phyloP scores from a whole-genome alignment of 2,888 invertebrate species.

The Campoletis raptor region DNA sequence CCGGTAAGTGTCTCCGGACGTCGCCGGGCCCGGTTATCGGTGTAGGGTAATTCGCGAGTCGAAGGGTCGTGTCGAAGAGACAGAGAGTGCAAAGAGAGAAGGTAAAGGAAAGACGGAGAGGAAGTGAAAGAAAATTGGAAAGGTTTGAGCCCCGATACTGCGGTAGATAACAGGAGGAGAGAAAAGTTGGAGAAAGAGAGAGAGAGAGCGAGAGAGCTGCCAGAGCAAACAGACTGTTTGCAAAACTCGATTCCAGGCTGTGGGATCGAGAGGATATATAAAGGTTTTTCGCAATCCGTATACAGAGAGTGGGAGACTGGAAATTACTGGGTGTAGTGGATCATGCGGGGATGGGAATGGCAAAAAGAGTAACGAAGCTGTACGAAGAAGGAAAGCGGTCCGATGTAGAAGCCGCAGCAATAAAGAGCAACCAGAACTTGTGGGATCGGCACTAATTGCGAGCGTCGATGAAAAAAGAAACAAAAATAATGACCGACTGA shows the following conservation, averaged over 20 bases:
- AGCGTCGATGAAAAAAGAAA: slow-evolving; percentile 52
- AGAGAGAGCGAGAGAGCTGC: slow-evolving; percentile 23
- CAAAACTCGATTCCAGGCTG: slow-evolving; percentile 67
- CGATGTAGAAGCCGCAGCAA: slow-evolving; percentile 45
- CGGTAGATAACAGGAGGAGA: slow-evolving; percentile 32
- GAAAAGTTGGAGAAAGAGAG: slow-evolving; percentile 12
- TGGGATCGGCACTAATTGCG: slow-evolving; percentile 67
- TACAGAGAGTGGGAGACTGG: slow-evolving; percentile 32
- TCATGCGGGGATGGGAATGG: slow-evolving; percentile 36
- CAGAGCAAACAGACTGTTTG: slow-evolving; percentile 66
- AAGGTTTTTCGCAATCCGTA: slow-evolving; percentile 31
- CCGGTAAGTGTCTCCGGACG: slow-evolving; percentile 61
- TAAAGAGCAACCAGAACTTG: slow-evolving; percentile 60
- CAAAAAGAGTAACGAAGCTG: not conserved
- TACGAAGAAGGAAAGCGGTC: slow-evolving; percentile 18
- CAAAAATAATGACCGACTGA: slow-evolving; percentile 47
- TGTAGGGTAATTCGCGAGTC: slow-evolving; percentile 53
- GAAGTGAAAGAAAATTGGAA: slow-evolving; percentile 68
- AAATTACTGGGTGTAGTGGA: slow-evolving; percentile 65
- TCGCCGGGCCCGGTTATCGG: slow-evolving; percentile 22
- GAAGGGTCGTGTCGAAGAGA: slow-evolving; percentile 22
- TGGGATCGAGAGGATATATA: slow-evolving; percentile 41
- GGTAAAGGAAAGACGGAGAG: slow-evolving; percentile 25
- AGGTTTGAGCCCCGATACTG: slow-evolving; percentile 68
- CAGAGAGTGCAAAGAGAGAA: slow-evolving; percentile 19